Evolutionary conservation across 2,888 invertebrate species (phyloP).

Genomic region (Drosophila prolongata): DNA sequence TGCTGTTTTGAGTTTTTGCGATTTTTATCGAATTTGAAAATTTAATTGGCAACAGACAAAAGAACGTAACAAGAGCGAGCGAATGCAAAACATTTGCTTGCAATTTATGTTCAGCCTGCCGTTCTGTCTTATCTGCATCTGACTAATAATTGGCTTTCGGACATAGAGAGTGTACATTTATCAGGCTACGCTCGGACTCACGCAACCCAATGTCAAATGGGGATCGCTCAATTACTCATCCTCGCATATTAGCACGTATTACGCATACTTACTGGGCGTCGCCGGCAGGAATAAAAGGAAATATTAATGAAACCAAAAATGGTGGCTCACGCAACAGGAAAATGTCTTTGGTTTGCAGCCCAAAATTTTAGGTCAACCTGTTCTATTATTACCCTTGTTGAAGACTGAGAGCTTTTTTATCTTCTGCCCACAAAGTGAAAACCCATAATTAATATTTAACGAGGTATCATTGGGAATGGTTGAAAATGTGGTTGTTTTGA

Average conservation of each 20-base stretch:
- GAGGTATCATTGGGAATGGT: too few species aligned
- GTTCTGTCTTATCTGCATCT: constrained; percentile 34
- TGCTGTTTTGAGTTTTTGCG: constrained; percentile 42
- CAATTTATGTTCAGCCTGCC: constrained; percentile 9
- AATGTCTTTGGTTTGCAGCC: neutral
- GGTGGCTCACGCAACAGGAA: constrained; percentile 15
- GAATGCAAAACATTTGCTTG: constrained; percentile 62
- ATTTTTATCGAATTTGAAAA: constrained; percentile 63
- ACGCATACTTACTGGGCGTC: constrained; percentile 51
- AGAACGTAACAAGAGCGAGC: constrained; percentile 28
- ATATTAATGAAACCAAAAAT: constrained; percentile 12
- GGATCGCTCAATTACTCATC: constrained; percentile 58
- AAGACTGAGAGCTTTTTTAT: too few species aligned
- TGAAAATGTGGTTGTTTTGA: too few species aligned
- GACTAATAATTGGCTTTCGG: constrained; percentile 36
- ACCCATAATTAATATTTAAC: too few species aligned
- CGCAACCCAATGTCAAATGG: constrained; percentile 25
- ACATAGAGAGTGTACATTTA: constrained; percentile 16
- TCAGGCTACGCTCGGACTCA: constrained; percentile 12
- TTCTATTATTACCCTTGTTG: too few species aligned
- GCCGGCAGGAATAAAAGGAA: constrained; percentile 23
- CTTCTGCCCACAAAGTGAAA: too few species aligned
- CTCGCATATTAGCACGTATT: constrained; percentile 38
- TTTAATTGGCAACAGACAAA: constrained; percentile 65
- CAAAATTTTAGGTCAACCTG: too few species aligned